Evolutionary conservation across 2,888 invertebrate genomes (phyloP).

Genomic region (Eubasilissa splendida): DNA sequence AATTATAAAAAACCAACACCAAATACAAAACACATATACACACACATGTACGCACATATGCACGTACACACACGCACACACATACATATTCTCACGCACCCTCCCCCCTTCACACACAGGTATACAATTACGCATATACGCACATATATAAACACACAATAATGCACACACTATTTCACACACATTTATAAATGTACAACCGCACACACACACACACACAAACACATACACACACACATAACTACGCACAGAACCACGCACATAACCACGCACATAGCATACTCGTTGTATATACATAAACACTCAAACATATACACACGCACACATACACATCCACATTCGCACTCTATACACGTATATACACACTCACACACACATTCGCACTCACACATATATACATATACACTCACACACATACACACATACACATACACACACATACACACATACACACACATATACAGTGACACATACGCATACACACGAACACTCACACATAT

Average conservation of each 20-base stretch:
- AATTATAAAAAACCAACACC: not conserved
- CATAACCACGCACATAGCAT: not conserved
- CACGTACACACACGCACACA: slow-evolving; percentile 1
- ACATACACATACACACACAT: slow-evolving; percentile 1
- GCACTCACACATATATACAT: not conserved
- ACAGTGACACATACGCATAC: slow-evolving; percentile 25
- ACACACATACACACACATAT: slow-evolving; percentile 40
- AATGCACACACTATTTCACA: not conserved
- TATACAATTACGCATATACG: slow-evolving; percentile 18
- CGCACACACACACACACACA: not conserved
- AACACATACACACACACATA: slow-evolving; percentile 10
- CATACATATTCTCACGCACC: not conserved
- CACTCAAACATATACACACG: not conserved
- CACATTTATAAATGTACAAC: slow-evolving; percentile 17
- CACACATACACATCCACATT: not conserved
- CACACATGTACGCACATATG: not conserved
- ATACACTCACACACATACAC: not conserved
- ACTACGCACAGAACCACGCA: slow-evolving; percentile 8
- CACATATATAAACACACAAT: not conserved
- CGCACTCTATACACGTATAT: not conserved
- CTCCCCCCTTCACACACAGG: not conserved
- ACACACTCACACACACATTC: not conserved
- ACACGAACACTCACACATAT: slow-evolving; percentile 37
- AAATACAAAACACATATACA: not conserved
- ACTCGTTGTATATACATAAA: slow-evolving; percentile 17